Conservation (phyloP, 92 coral and sea anemone genomes). For the Porites divaricata region DNA sequence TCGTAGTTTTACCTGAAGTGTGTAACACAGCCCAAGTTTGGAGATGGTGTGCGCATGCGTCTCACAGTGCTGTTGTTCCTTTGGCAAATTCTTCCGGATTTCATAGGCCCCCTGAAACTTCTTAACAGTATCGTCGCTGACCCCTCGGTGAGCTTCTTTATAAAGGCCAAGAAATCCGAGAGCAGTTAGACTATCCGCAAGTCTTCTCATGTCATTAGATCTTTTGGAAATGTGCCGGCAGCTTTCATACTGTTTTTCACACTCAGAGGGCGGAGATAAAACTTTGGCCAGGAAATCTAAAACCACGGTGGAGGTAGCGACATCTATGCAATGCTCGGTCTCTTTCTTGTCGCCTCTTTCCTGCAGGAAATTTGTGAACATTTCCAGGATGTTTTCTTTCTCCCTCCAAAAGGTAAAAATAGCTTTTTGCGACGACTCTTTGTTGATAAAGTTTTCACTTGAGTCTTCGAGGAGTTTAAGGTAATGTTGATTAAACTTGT, state of each 20-base stretch:
- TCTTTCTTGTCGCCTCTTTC: not conserved
- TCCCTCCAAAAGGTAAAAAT: not conserved
- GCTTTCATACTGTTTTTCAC: slow-evolving; percentile 9
- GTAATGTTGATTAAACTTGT: slow-evolving; percentile 15
- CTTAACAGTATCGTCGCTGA: not conserved
- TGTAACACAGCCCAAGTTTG: slow-evolving; percentile 20
- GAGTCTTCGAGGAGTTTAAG: not conserved
- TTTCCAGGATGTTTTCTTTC: slow-evolving; percentile 19
- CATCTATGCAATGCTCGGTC: not conserved
- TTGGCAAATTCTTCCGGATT: not conserved
- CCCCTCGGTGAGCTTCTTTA: slow-evolving; percentile 24
- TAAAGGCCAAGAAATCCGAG: slow-evolving; percentile 30
- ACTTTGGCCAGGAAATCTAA: slow-evolving; percentile 27
- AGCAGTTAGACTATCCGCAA: slow-evolving; percentile 25
- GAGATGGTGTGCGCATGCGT: slow-evolving; percentile 37
- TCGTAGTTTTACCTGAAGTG: slow-evolving; percentile 22
- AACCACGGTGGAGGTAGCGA: slow-evolving; percentile 18
- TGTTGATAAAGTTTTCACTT: not conserved
- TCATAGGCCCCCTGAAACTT: slow-evolving; percentile 8
- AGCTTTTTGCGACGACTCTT: not conserved
- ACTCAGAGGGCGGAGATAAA: slow-evolving; percentile 20
- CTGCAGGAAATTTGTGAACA: not conserved
- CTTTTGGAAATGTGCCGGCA: slow-evolving; percentile 14
- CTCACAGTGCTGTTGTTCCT: slow-evolving; percentile 9
- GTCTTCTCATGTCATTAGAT: slow-evolving; percentile 4